Evolutionary conservation across 2,888 invertebrate species (phyloP), one percentile per base, ranked within the genome.

Genomic region (Criorhina ranunculi): DNA sequence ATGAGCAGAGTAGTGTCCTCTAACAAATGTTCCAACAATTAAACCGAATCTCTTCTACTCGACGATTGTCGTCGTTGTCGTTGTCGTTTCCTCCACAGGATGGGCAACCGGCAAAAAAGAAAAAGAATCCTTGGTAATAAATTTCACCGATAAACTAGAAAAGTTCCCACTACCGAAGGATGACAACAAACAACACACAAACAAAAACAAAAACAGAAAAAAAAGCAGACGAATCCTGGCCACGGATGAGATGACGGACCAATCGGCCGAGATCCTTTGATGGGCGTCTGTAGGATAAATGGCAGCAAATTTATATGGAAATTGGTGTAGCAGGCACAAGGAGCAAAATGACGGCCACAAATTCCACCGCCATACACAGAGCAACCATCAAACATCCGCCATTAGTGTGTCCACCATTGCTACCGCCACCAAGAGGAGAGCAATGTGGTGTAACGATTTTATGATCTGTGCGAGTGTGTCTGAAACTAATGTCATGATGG

Each of bases 221-320:
- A 66, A 53, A 69, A 69, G 49, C 59, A 49, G 59, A 64, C 83
- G 78, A 44, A 19, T 73, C 72, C 75, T 70, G 59, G 79, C 80
- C 75, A 80, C 80, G 85, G 85, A 76, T 85, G 85, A 85, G 73
- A 85, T 85, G 85, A 85, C 76, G 46, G 85, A 80, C 85, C 85
- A 85, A 85, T 85, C 85, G 85, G 85, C 85, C 85, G 85, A 85
- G 85, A 70, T 85, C 80, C 75, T 76, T 80, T 85, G 85, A 85
- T 80, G 40, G 80, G 60, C 66, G 55, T 64, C 69, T 64, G 46
- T 44, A 49, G 80, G 70, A 80, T 76, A 66, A 70, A 79, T 80
- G 66, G 46, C 64, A 59, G 70, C 53, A 46, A 76, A 79, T 85
- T 80, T 85, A 80, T 85, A 85, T 85, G 85, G 80, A 85, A 85